Conservation (phyloP, 2,113 vertebrate genomes). For the Pelecanoides urinatrix region DNA sequence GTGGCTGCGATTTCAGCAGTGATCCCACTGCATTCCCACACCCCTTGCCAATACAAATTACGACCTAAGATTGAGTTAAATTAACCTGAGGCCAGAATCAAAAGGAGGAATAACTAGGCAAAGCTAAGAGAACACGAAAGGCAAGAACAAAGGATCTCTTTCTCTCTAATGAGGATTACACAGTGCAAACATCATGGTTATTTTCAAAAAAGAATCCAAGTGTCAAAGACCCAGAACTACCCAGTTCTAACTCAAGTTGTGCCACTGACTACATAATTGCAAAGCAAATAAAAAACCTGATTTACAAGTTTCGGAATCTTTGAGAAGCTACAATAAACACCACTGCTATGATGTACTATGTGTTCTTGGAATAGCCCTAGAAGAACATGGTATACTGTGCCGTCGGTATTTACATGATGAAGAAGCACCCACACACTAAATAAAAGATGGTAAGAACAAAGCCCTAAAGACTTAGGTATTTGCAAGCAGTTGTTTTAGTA, state of each 20-base stretch:
- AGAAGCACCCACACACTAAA: not conserved
- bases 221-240: not conserved
- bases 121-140: not conserved
- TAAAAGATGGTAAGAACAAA: not conserved
- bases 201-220: not conserved
- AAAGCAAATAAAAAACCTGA: not conserved
- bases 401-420: not conserved
- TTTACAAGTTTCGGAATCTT: not conserved
- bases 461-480: not conserved
- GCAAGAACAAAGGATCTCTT: not conserved
- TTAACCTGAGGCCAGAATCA: not conserved
- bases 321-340: not conserved
- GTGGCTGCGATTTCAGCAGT: not conserved
- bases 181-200: not conserved
- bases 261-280: not conserved
- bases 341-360: not conserved
- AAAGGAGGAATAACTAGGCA: not conserved
- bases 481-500: not conserved
- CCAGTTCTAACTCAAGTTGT: not conserved
- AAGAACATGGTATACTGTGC: not conserved
- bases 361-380: not conserved
- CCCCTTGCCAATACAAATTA: not conserved
- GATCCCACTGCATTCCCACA: slow-evolving; percentile 1
- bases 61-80: not conserved
- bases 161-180: not conserved